Conservation (phyloP, 2,113 vertebrate species). For the Pavo muticus region DNA sequence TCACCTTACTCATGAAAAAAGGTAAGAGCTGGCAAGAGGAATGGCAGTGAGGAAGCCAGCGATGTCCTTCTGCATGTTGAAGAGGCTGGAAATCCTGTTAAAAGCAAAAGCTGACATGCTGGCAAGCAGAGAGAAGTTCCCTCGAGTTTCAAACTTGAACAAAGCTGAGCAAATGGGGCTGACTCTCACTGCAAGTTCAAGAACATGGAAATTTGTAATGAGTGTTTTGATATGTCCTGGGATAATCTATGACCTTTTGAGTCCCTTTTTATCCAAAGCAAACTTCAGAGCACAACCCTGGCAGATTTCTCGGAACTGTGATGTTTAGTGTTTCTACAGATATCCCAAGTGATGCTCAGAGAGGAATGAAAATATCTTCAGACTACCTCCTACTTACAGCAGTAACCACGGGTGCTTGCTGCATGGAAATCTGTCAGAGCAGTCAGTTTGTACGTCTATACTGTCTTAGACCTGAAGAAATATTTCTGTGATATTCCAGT, state of each 20-base stretch:
- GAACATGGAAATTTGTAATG: constrained; percentile 53
- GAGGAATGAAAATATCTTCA: constrained; percentile 64
- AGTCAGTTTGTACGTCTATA: neutral
- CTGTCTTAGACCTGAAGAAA: neutral
- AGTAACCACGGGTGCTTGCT: neutral
- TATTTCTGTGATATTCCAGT: constrained; percentile 26
- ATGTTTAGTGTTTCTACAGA: constrained; percentile 57
- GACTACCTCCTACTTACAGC: constrained; percentile 24
- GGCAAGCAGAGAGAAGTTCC: constrained; percentile 14
- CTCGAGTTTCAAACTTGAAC: constrained; percentile 20
- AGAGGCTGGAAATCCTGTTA: neutral
- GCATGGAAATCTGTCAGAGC: constrained; percentile 37
- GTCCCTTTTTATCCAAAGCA: constrained; percentile 56
- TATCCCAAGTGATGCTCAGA: constrained; percentile 62
- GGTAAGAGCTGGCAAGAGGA: neutral
- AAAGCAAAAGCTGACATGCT: neutral
- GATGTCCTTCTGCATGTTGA: neutral
- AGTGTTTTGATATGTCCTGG: constrained; percentile 61
- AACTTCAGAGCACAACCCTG: constrained; percentile 50
- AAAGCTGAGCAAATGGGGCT: neutral
- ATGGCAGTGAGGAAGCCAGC: neutral
- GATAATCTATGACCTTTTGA: constrained; percentile 62
- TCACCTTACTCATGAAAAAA: neutral
- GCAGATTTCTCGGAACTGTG: constrained; percentile 60
- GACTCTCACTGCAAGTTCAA: constrained; percentile 32